phyloP scores from a whole-genome alignment of 1,140 invertebrate genomes.

The Helicoverpa zea region DNA sequence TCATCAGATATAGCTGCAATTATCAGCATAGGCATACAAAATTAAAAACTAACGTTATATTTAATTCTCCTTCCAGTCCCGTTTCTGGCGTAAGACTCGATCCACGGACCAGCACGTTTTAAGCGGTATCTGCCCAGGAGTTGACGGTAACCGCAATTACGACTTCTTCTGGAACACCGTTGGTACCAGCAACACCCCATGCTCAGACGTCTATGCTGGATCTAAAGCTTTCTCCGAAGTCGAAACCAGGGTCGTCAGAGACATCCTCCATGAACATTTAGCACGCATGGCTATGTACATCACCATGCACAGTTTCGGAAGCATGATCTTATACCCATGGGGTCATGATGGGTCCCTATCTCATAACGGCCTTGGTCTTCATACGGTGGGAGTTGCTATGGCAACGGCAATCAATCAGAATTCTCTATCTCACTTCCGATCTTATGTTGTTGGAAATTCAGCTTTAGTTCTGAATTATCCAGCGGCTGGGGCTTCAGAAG shows the following conservation, averaged over 20 bases:
- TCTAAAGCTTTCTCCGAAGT: conserved; percentile 90
- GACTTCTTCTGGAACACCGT: conserved; percentile 87
- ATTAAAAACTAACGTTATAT: not conserved
- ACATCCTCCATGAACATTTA: conserved; percentile 83
- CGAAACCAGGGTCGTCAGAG: conserved; percentile 88
- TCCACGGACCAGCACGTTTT: conserved; percentile 45
- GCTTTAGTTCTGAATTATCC: conserved; percentile 59
- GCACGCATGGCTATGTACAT: conserved; percentile 87
- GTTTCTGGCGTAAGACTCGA: conserved; percentile 78
- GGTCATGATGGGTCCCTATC: conserved; percentile 85
- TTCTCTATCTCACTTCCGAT: conserved; percentile 53
- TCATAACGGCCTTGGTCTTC: conserved; percentile 69
- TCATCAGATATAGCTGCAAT: too few species aligned
- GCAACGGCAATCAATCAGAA: conserved; percentile 72
- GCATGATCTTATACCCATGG: conserved; percentile 89
- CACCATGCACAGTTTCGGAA: conserved; percentile 88
- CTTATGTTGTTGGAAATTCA: conserved; percentile 63
- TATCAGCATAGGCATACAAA: too few species aligned
- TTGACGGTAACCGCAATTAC: conserved; percentile 88
- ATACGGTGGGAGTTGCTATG: conserved; percentile 76
- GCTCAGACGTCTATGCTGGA: conserved; percentile 90
- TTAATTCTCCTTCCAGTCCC: conserved; percentile 59
- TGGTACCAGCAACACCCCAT: conserved; percentile 89
- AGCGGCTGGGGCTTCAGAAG: conserved; percentile 89
- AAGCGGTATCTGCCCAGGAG: conserved; percentile 77